Base-by-base conservation (phyloP, 1,140 invertebrate species). In the Alviniconcha marisindica region DNA sequence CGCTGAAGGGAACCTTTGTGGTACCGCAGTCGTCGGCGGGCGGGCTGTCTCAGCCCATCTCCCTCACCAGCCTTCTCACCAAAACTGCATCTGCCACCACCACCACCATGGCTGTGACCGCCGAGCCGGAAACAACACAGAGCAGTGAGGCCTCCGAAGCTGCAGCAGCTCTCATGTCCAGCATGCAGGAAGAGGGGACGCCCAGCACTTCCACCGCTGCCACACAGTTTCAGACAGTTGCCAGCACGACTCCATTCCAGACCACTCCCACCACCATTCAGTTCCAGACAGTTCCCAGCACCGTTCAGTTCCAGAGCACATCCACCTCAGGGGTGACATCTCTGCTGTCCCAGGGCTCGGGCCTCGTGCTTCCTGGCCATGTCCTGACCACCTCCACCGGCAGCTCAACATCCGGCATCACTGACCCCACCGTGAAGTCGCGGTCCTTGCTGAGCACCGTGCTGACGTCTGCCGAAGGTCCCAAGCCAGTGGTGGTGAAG, bases 121-220 rank as follows among this genome's bases (percentile, higher is more conserved):
- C 40, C 12, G 78, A 80, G 78, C 31, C 7, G 44, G 44, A 48
- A 48, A n/a, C 51, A 31, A 78, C 77, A 31, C 56, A 66, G 56
- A 80, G 51, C 78, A 80, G 56, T n/a, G 78, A 80, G 60, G 78
- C 78, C 1, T 80, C 78, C 0, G 56, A 80, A 38, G 78, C 78
- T 10, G 78, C 56, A n/a, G 78, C 78, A 42, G 56, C 78, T 5
- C 78, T 80, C 36, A 40, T 80, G 78, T 66, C 78, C 36, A 80
- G 56, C 60, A 80, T 80, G 78, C 36, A 80, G 56, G 78, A 80
- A 21, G 78, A 66, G 24, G 78, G n/a, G 33, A n/a, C 0, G 15
- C 12, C 28, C 12, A 5, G 24, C 0, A 21, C 36, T 21, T 56
- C 48, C n/a, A 15, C 54, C 1, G n/a, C 78, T 24, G 5, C 33